Percentiles rank a stretch among this genome's conserved stretches.
Evolutionary conservation across 2,888 invertebrate genomes (phyloP).

Genomic region (Agriopis aurantiaria): DNA sequence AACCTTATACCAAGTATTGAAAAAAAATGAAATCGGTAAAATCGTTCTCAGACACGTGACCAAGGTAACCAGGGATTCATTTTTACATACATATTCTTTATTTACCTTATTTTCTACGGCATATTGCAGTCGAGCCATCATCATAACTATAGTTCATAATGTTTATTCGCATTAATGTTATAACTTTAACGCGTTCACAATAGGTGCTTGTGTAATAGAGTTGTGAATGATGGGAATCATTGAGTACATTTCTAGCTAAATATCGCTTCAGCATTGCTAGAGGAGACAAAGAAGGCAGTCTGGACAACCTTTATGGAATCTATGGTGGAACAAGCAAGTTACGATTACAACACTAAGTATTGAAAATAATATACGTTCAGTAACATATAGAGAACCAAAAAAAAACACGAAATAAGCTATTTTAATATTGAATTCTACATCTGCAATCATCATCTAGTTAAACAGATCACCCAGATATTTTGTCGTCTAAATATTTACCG

Average conservation of each 20-base stretch:
- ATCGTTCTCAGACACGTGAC: too few relatives aligned
- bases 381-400: not conserved
- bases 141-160: constrained; percentile 39
- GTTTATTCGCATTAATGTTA: constrained; percentile 42
- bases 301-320: not conserved
- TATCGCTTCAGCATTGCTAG: constrained; percentile 1
- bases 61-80: too few relatives aligned
- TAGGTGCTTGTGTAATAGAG: constrained; percentile 40
- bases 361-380: not conserved
- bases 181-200: constrained; percentile 38
- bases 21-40: too few relatives aligned
- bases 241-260: constrained; percentile 15
- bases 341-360: too few relatives aligned
- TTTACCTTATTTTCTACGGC: constrained; percentile 26
- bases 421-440: not conserved
- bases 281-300: not conserved
- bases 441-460: constrained; percentile 28
- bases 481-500: constrained; percentile 13
- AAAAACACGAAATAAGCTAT: not conserved
- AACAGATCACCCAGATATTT: constrained; percentile 21
- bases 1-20: too few relatives aligned
- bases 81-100: too few relatives aligned
- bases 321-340: not conserved
- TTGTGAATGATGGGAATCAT: constrained; percentile 37
- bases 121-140: constrained; percentile 34